A percentile compares a stretch with the other conserved stretches of the same genome.
These are phyloP conservation scores for Anorthoa munda DNA, from an alignment of 2,888 invertebrate species.

Conservation along the genomic window DNA sequence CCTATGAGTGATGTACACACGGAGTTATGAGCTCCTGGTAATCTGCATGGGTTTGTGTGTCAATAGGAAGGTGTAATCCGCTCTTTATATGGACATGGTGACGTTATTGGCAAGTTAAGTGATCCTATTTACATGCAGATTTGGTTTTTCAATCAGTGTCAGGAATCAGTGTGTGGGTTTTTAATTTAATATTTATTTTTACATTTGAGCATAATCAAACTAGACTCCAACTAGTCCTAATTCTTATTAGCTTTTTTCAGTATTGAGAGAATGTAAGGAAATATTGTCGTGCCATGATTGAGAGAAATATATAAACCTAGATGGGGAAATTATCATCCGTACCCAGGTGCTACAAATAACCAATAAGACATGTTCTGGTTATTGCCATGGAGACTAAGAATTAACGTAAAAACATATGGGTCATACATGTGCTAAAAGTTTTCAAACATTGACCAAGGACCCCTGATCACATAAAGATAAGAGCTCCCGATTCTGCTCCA, in stretches of 20 bases:
- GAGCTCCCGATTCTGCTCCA: not conserved
- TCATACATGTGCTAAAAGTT: not conserved
- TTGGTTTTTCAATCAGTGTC: not conserved
- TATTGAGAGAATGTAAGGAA: not conserved
- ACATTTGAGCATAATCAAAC: not conserved
- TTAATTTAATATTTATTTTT: not conserved
- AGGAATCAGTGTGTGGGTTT: not conserved
- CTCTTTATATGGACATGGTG: constrained; percentile 20
- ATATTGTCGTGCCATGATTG: not conserved
- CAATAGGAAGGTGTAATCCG: constrained; percentile 61
- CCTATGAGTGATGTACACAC: constrained; percentile 77
- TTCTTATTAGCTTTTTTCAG: not conserved
- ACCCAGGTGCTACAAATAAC: not conserved
- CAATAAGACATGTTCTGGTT: not conserved
- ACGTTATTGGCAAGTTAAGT: constrained; percentile 8
- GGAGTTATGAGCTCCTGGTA: constrained; percentile 77
- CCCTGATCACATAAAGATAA: not conserved
- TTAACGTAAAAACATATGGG: not conserved
- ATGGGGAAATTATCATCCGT: not conserved
- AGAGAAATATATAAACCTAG: not conserved
- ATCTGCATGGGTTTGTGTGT: constrained; percentile 61
- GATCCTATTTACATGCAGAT: constrained; percentile 17
- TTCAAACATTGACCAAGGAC: not conserved
- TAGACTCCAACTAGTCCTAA: not conserved
- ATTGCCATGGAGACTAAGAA: not conserved